These are phyloP conservation scores for Syngnathus acus DNA, from an alignment of 2,797 vertebrate genomes.

Conservation along the genomic window DNA sequence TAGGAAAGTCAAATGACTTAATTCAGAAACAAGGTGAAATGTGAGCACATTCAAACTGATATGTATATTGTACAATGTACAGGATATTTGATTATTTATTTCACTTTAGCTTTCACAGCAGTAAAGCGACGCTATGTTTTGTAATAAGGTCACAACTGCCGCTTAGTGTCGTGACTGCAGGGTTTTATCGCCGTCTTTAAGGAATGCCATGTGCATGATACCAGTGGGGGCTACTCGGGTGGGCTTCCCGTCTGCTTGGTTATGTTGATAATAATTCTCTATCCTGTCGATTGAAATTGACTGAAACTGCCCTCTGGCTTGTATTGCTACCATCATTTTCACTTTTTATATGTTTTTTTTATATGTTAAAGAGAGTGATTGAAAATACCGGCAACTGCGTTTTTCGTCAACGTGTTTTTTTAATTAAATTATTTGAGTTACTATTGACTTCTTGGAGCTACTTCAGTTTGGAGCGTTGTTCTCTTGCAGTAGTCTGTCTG, in stretches of 20 bases:
- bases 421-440: too few relatives aligned
- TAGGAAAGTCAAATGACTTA: too few relatives aligned
- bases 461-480: constrained; percentile 6
- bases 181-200: constrained; percentile 26
- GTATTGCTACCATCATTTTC: too few relatives aligned
- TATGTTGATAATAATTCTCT: not conserved
- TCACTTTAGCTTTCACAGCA: too few relatives aligned
- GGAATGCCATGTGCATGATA: constrained; percentile 59
- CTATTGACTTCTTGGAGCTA: constrained; percentile 1
- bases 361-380: too few relatives aligned
- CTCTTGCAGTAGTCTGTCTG: not conserved
- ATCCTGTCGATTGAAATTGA: too few relatives aligned
- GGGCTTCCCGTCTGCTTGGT: constrained; percentile 21
- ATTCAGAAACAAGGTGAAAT: too few relatives aligned
- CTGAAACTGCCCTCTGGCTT: too few relatives aligned
- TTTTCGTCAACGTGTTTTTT: constrained; percentile 11
- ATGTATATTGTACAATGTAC: too few relatives aligned
- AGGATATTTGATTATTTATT: too few relatives aligned
- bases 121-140: constrained; percentile 12
- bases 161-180: constrained; percentile 59
- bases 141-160: constrained; percentile 14
- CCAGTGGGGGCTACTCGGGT: constrained; percentile 29
- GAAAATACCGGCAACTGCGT: not conserved
- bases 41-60: constrained; percentile 15
- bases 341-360: too few relatives aligned